Evolutionary conservation across 2,888 invertebrate genomes (phyloP), one percentile per base, ranked within the genome.

Genomic region (Cephus sareptanus): DNA sequence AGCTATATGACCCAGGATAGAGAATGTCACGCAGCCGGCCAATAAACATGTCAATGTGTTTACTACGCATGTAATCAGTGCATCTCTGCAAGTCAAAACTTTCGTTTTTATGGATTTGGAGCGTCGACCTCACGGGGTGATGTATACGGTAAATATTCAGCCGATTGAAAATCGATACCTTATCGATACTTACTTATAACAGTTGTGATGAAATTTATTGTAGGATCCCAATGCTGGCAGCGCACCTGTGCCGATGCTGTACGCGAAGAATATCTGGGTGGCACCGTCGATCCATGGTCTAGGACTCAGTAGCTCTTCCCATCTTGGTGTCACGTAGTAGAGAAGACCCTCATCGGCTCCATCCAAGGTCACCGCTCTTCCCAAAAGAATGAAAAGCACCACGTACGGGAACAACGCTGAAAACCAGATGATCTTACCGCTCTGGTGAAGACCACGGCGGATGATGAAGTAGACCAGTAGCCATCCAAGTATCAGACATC

Each of bases 361-460:
- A 2, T 94, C 93, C 81, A 96, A 90, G 0, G 95, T 95, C 75
- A 95, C 93, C 11, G 95, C 95, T 80, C 95, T 92, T 75, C 94
- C 93, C 87, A 96, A 92, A 84, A 96, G 92, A 79, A 95, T 94
- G 81, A 94, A 92, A 81, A 96, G 92, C 37, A 96, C 95, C 74
- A 94, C 93, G 89, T 96, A 96, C 12, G 96, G 96, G 89, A 95
- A 95, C 83, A 96, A 89, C 11, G 96, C 96, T 30, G 95, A 95
- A 92, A 96, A 96, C 95, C 95, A 96, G 84, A 96, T 95, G 87
- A 95, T 95, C 93, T 96, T 96, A 88, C 96, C 96, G 84, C 95
- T 95, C 89, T 95, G 95, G 86, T 95, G 94, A 76, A 96, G 93
- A 73, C 96, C 96, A 87, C 95, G 95, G 92, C 95, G 94, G 82